These are phyloP conservation scores for Macaria notata DNA, from an alignment of 2,888 invertebrate genomes.

Conservation along the genomic window DNA sequence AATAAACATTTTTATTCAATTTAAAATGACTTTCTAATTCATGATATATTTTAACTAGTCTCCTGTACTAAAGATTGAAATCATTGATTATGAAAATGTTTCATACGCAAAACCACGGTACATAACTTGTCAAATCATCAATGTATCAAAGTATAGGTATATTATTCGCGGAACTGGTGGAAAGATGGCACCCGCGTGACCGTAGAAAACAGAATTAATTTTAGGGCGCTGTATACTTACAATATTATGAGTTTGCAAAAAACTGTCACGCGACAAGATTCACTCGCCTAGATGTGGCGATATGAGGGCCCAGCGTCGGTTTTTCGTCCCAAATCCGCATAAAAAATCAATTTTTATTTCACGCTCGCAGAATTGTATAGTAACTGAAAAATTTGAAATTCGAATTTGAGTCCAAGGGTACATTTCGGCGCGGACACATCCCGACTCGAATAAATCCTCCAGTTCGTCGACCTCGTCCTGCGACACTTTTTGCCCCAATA, in stretches of 20 bases:
- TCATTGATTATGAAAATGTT: no score
- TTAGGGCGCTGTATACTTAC: neutral
- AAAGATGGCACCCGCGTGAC: no score
- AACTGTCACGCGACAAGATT: slow-evolving; percentile 14
- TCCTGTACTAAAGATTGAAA: no score
- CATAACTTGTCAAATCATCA: no score
- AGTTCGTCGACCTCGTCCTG: slow-evolving; percentile 65
- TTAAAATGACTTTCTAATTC: no score
- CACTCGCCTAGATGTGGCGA: slow-evolving; percentile 20
- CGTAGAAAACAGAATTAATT: neutral
- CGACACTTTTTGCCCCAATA: slow-evolving; percentile 73
- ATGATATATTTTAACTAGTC: no score
- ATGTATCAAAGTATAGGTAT: no score
- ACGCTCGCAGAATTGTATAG: slow-evolving; percentile 61
- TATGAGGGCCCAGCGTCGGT: slow-evolving; percentile 6
- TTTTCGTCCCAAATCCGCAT: slow-evolving; percentile 23
- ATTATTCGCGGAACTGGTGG: no score
- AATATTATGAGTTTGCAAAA: slow-evolving; percentile 6
- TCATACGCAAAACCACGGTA: no score
- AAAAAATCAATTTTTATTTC: slow-evolving; percentile 52
- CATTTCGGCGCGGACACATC: slow-evolving; percentile 40
- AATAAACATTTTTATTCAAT: no score
- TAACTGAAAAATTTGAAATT: slow-evolving; percentile 78
- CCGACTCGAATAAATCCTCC: slow-evolving; percentile 62
- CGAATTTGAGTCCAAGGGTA: slow-evolving; percentile 70